Evolutionary conservation across 2,888 invertebrate species (phyloP), one percentile per base, ranked within the genome.

Genomic region (Acanthopleura granulata): DNA sequence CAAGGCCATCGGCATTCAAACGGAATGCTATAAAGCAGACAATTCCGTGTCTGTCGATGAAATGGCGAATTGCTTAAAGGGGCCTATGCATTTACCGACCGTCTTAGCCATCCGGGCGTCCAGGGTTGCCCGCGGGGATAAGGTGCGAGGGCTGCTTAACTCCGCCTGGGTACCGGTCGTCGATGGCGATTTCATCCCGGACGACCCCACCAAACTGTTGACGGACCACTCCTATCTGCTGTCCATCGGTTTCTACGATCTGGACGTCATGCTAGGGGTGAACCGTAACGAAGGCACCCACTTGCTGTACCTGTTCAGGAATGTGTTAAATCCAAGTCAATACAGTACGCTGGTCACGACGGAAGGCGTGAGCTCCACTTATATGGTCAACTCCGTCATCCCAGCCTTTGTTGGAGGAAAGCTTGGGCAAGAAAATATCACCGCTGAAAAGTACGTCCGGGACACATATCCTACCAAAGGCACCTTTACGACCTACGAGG

Each of bases 141-240:
- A n/a, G 16, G 57, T 57, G n/a, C 57, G 57, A n/a, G 57, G 57
- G n/a, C 11, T 69, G 16, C 29, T 69, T 18, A 30, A 69, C 25
- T 25, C 27, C 18, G 69, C 18, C 69, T 69, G 22, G 22, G 69
- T 30, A 14, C 69, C 69, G 6, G 69, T 69, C 25, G 14, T 69
- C 29, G 69, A 69, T 30, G 69, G 69, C 27, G 69, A 69, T 29
- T 69, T 69, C 69, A 69, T 69, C 69, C 22, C 16, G 25, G 69
- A 25, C 29, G 69, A 69, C 29, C 69, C 69, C 16, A 29, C 25
- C 27, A 69, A 69, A 25, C 29, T 69, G 29, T 25, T 69, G 18
- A 25, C 27, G 30, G 30, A 69, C 12, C 16, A 25, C 6, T 18
- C 27, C 18, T 30, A 69, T 69, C 69, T 69, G 1, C 1, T 6